Evolutionary conservation across 2,888 invertebrate species (phyloP).

Genomic region (Caenorhabditis plicata): DNA sequence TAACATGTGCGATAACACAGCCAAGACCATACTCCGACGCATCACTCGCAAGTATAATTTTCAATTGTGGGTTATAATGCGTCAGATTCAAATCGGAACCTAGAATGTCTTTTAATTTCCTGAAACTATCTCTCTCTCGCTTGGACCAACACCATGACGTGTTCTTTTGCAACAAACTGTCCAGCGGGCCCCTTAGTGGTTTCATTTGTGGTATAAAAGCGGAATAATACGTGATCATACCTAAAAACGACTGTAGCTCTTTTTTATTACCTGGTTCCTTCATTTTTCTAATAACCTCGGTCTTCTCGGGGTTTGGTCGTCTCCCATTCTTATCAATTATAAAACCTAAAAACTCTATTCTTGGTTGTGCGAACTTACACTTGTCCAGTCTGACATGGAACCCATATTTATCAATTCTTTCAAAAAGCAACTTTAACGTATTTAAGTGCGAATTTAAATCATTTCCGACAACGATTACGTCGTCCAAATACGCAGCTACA

Average conservation of each 20-base stretch:
- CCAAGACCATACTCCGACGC: conserved; percentile 1
- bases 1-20: conserved; percentile 8
- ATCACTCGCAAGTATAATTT: conserved; percentile 2
- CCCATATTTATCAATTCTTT: conserved; percentile 12
- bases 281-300: conserved; percentile 14
- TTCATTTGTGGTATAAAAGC: not conserved
- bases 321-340: conserved; percentile 9
- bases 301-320: conserved; percentile 20
- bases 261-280: conserved; percentile 6
- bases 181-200: not conserved
- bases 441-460: conserved; percentile 13
- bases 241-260: conserved; percentile 16
- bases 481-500: conserved; percentile 27
- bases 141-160: conserved; percentile 21
- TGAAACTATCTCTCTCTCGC: conserved; percentile 14
- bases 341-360: conserved; percentile 23
- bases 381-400: conserved; percentile 12
- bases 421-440: conserved; percentile 8
- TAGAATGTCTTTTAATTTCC: conserved; percentile 13
- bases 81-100: not conserved
- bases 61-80: conserved; percentile 1
- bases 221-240: conserved; percentile 5
- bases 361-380: conserved; percentile 8
- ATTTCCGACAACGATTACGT: conserved; percentile 27
- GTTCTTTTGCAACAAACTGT: conserved; percentile 4